Evolutionary conservation across 2,888 invertebrate species (phyloP).

Genomic region (Plagiodera versicolora): DNA sequence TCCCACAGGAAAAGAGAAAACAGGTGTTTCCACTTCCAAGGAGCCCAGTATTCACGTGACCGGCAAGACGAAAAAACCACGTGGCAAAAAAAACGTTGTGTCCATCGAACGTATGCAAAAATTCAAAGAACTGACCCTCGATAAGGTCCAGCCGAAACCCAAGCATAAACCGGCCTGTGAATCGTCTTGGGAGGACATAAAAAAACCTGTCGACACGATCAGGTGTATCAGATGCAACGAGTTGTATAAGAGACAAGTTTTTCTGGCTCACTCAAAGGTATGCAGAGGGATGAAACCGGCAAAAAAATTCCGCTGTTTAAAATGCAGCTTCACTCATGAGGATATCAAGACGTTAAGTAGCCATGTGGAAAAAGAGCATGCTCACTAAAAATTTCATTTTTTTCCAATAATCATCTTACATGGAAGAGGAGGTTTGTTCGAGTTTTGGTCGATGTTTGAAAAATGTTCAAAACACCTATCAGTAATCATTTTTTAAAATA

Average conservation of each 20-base stretch:
- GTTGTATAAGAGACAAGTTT: constrained; percentile 40
- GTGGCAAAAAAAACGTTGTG: constrained; percentile 9
- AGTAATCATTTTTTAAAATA: too few relatives aligned
- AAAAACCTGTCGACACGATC: constrained; percentile 45
- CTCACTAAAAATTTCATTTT: too few relatives aligned
- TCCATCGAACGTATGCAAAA: constrained; percentile 40
- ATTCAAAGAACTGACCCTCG: constrained; percentile 45
- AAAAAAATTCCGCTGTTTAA: constrained; percentile 4
- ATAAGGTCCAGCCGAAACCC: constrained; percentile 35
- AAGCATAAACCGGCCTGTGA: constrained; percentile 40
- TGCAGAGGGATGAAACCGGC: constrained; percentile 9
- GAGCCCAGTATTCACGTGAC: neutral
- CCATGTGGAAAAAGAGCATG: constrained; percentile 1
- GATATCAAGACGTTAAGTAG: neutral
- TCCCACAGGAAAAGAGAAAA: neutral
- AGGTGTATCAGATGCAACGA: constrained; percentile 46
- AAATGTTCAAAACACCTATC: too few relatives aligned
- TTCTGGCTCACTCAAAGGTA: constrained; percentile 9
- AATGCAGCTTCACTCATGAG: neutral
- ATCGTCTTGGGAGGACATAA: constrained; percentile 37
- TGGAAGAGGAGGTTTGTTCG: too few relatives aligned
- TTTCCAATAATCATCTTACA: too few relatives aligned
- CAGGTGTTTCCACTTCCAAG: neutral
- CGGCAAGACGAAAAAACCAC: constrained; percentile 4
- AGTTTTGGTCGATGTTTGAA: too few relatives aligned